Conservation (phyloP, 1,140 invertebrate genomes). For the Holotrichia oblita region DNA sequence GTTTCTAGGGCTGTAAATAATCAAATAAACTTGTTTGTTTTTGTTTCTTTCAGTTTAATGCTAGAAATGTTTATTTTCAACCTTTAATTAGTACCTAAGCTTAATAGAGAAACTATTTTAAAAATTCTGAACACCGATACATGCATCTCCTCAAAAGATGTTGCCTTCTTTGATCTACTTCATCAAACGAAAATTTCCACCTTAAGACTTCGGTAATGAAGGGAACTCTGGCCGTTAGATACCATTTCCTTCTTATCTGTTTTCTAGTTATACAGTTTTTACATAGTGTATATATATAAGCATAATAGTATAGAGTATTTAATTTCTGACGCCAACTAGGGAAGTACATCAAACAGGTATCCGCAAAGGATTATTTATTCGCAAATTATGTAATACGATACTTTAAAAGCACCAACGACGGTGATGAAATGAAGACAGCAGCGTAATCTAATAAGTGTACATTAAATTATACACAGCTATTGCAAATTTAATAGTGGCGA, state of each 20-base stretch:
- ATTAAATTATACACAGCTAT: constrained; percentile 35
- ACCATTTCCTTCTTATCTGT: too few relatives aligned
- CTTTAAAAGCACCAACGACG: constrained; percentile 10
- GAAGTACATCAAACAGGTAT: constrained; percentile 25
- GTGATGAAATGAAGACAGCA: neutral
- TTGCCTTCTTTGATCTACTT: too few relatives aligned
- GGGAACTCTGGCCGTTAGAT: neutral
- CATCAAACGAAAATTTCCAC: neutral
- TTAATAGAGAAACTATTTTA: too few relatives aligned
- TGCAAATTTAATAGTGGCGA: constrained; percentile 28
- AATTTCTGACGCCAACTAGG: constrained; percentile 2
- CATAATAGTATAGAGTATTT: neutral
- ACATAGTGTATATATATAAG: neutral
- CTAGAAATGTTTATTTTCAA: too few relatives aligned
- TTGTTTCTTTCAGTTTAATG: too few relatives aligned
- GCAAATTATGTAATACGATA: constrained; percentile 22
- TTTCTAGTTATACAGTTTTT: neutral
- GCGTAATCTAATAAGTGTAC: constrained; percentile 14
- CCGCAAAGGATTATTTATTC: constrained; percentile 18
- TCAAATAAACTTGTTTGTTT: too few relatives aligned
- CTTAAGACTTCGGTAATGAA: neutral
- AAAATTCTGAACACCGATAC: too few relatives aligned
- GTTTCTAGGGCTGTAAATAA: too few relatives aligned
- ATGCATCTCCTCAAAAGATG: too few relatives aligned
- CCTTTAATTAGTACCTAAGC: too few relatives aligned